These are phyloP conservation scores for Columbina picui DNA, from an alignment of 2,113 vertebrate genomes.

Conservation along the genomic window DNA sequence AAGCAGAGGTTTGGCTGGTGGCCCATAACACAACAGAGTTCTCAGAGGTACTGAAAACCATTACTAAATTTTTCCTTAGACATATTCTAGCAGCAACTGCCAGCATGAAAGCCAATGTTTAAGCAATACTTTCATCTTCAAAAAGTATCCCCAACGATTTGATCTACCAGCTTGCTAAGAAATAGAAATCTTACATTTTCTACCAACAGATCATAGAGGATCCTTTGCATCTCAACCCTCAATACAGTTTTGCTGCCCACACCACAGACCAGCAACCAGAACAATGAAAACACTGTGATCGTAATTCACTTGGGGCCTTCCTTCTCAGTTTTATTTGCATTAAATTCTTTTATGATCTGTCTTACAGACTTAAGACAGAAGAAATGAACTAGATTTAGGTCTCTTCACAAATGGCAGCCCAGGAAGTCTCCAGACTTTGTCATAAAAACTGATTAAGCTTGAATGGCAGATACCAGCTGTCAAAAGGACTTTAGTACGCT, in stretches of 20 bases:
- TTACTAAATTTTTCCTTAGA: neutral
- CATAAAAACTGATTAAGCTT: neutral
- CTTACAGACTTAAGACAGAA: constrained; percentile 3
- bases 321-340: neutral
- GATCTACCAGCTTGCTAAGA: neutral
- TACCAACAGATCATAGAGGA: neutral
- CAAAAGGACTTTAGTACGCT: neutral
- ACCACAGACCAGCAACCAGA: neutral
- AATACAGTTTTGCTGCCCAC: neutral
- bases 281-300: neutral
- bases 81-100: neutral
- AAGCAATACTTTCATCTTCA: neutral
- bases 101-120: neutral
- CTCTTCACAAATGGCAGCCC: neutral
- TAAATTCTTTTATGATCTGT: neutral
- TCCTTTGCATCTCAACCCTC: neutral
- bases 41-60: neutral
- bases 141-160: neutral
- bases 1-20: constrained; percentile 2
- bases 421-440: neutral
- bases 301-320: neutral
- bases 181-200: neutral
- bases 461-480: neutral
- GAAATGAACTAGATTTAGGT: neutral
- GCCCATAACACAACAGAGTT: neutral